Base-by-base conservation (phyloP, 1,140 invertebrate species). In the Trichoplusia ni region DNA sequence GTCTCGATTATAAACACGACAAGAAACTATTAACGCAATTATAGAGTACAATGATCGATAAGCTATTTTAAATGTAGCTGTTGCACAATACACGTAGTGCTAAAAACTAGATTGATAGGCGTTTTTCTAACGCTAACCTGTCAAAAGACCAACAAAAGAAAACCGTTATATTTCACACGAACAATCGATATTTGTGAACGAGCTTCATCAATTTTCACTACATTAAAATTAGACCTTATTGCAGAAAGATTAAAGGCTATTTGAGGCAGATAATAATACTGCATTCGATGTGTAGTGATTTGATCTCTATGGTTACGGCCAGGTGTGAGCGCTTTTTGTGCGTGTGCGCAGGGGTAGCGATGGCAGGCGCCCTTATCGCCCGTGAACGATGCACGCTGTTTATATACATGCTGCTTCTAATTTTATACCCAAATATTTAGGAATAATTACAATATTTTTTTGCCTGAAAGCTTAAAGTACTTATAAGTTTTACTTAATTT, bases 251-350 rank as follows among this genome's bases (percentile, higher is more conserved):
- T 37, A 65, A 40, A 18, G 11, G n/a, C 4, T 35, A 37, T 6
- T n/a, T 13, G 16, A 11, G 4, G 9, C 5, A 47, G 44, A 27
- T 37, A 58, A 27, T 46, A 29, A 38, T 56, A 38, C 46, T 40
- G 25, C 27, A 33, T n/a, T 21, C 11, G 4, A 29, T 47, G 59
- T 82, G 73, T 88, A 81, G 82, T 90, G 87, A 88, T 90, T 90
- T 77, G 77, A 84, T 90, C 87, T 73, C 84, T 82, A 90, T 90
- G 83, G 86, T 84, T 76, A 90, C 86, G 53, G 75, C 86, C 86
- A 90, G 86, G 86, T 90, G 87, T 72, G 67, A 74, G 73, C 73
- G 67, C 71, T 77, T 77, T 75, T 68, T 64, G 14, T 67, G 49
- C 63, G 60, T 37, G 19, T 23, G 38, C 53, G 74, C 51, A 38